Conservation (phyloP, 1,140 invertebrate species). For the Penaeus japonicus region DNA sequence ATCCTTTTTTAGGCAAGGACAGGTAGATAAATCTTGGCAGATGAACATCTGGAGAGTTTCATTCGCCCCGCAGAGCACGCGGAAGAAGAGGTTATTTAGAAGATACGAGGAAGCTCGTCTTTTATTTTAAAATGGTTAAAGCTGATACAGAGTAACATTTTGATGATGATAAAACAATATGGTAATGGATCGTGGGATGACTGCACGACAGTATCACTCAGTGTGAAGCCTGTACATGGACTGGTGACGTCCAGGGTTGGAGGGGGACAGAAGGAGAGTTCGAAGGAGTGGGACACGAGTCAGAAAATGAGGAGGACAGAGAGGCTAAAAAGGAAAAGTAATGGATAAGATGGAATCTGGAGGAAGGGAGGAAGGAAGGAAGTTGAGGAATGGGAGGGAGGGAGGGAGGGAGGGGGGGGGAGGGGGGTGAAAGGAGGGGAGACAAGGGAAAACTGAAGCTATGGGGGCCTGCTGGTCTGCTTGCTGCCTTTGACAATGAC, state of each 20-base stretch:
- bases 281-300: background rate
- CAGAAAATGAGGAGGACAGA: background rate
- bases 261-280: background rate
- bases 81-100: background rate
- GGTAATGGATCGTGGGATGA: slow-evolving; percentile 51
- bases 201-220: slow-evolving; percentile 50
- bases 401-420: background rate
- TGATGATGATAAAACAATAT: slow-evolving; percentile 55
- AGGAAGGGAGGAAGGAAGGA: background rate
- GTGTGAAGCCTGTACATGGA: slow-evolving; percentile 46
- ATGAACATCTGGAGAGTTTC: too few relatives aligned
- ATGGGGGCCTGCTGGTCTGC: slow-evolving; percentile 12
- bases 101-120: slow-evolving; percentile 51
- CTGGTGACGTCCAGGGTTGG: slow-evolving; percentile 25
- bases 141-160: slow-evolving; percentile 55
- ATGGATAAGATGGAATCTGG: background rate
- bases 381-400: background rate
- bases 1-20: background rate
- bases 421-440: background rate
- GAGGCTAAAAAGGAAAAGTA: background rate
- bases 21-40: too few relatives aligned
- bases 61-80: background rate
- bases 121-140: slow-evolving; percentile 55
- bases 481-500: background rate
- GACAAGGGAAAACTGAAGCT: background rate